These are phyloP conservation scores for Magallana nippona DNA, from an alignment of 2,888 invertebrate species.

Conservation along the genomic window DNA sequence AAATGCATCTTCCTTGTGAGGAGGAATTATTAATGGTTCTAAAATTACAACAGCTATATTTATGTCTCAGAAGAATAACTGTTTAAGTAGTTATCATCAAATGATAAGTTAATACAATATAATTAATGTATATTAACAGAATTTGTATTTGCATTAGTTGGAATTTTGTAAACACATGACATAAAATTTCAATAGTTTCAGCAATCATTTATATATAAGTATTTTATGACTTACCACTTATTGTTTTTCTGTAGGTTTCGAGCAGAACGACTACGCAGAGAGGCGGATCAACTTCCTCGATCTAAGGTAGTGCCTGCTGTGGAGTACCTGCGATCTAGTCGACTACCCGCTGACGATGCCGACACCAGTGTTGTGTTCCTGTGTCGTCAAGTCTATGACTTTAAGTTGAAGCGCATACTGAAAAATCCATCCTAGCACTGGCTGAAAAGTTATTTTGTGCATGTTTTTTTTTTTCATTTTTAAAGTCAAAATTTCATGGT, in stretches of 20 bases:
- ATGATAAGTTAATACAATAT: no score
- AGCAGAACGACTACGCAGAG: slow-evolving; percentile 89
- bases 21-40: no score
- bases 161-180: no score
- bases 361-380: slow-evolving; percentile 93
- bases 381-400: slow-evolving; percentile 96
- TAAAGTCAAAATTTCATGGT: no score
- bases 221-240: not conserved
- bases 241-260: slow-evolving; percentile 85
- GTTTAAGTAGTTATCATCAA: no score
- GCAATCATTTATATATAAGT: not conserved
- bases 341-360: slow-evolving; percentile 84
- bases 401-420: slow-evolving; percentile 89
- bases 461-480: no score
- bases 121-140: no score
- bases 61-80: no score
- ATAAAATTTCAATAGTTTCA: no score
- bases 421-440: slow-evolving; percentile 79
- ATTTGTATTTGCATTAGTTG: no score
- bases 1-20: no score
- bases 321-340: slow-evolving; percentile 65
- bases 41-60: no score
- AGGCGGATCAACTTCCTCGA: slow-evolving; percentile 85
- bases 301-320: slow-evolving; percentile 80
- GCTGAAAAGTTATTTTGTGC: not conserved